Percentiles rank a stretch among this genome's conserved stretches.
Evolutionary conservation across 2,888 invertebrate genomes (phyloP).

Genomic region (Anoplius nigerrimus): DNA sequence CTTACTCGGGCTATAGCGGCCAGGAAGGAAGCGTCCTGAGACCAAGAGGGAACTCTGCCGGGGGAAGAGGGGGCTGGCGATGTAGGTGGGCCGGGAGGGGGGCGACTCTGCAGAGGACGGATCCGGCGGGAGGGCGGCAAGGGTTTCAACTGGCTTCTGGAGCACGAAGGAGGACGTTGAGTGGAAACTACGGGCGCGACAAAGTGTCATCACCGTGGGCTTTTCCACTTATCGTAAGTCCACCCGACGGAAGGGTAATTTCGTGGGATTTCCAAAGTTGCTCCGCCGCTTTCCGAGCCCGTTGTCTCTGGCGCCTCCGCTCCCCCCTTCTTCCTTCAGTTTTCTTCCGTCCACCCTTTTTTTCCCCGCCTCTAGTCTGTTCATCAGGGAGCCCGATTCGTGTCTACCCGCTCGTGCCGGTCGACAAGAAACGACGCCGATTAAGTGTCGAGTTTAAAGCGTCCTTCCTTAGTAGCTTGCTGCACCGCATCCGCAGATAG

Average conservation of each 20-base stretch:
- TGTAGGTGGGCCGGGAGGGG: not conserved
- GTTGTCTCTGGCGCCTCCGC: conserved; percentile 11
- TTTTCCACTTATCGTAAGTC: conserved; percentile 36
- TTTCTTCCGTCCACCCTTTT: not conserved
- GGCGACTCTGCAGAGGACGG: no score
- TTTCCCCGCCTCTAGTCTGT: not conserved
- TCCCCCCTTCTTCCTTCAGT: not conserved
- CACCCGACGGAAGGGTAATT: conserved; percentile 14
- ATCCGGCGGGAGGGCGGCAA: no score
- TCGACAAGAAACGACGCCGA: no score
- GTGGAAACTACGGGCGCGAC: conserved; percentile 23
- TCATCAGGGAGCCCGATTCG: no score
- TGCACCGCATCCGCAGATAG: no score
- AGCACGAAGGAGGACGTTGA: conserved; percentile 5
- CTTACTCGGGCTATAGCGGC: not conserved
- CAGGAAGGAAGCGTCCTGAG: not conserved
- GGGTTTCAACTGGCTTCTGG: conserved; percentile 20
- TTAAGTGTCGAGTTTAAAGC: no score
- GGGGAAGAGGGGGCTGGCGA: not conserved
- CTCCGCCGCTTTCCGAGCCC: not conserved
- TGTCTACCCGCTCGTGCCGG: no score
- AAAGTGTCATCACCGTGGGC: conserved; percentile 32
- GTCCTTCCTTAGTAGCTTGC: no score
- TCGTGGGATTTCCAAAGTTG: conserved; percentile 24
- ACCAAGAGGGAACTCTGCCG: not conserved